Evolutionary conservation across 2,888 invertebrate genomes (phyloP).

Genomic region (Clepsis dumicolana): DNA sequence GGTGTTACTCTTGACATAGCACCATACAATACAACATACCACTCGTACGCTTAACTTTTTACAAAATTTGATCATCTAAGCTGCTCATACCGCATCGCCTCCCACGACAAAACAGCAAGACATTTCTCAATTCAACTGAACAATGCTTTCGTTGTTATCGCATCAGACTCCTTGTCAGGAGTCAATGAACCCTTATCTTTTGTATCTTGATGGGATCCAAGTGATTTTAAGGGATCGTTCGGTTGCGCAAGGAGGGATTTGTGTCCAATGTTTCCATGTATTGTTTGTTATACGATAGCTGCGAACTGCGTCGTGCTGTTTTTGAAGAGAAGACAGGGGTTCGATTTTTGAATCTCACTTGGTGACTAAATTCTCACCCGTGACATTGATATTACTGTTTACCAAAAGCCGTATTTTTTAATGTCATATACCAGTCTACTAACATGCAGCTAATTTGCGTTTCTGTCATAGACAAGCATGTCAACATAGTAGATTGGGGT

Average conservation of each 20-base stretch:
- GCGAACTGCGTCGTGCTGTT: background rate
- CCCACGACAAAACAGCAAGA: conserved; percentile 14
- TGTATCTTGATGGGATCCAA: background rate
- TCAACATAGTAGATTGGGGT: too few species aligned
- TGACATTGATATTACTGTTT: too few species aligned
- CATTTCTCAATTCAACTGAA: conserved; percentile 1
- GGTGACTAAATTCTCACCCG: too few species aligned
- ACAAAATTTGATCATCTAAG: background rate
- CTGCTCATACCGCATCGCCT: conserved; percentile 21
- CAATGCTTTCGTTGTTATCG: conserved; percentile 29
- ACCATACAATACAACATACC: too few species aligned
- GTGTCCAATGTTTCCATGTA: background rate
- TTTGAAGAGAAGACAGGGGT: background rate
- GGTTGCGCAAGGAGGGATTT: conserved; percentile 14
- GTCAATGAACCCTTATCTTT: conserved; percentile 35
- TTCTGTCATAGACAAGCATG: too few species aligned
- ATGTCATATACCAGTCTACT: too few species aligned
- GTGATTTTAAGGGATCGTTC: conserved; percentile 8
- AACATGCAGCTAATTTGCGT: too few species aligned
- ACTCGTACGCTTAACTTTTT: background rate
- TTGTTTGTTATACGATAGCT: background rate
- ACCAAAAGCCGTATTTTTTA: too few species aligned
- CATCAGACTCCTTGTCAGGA: conserved; percentile 24
- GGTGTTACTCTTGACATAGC: too few species aligned
- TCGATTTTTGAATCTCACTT: too few species aligned